Base-by-base conservation (phyloP, 2,113 vertebrate species). In the Xenopus borealis region DNA sequence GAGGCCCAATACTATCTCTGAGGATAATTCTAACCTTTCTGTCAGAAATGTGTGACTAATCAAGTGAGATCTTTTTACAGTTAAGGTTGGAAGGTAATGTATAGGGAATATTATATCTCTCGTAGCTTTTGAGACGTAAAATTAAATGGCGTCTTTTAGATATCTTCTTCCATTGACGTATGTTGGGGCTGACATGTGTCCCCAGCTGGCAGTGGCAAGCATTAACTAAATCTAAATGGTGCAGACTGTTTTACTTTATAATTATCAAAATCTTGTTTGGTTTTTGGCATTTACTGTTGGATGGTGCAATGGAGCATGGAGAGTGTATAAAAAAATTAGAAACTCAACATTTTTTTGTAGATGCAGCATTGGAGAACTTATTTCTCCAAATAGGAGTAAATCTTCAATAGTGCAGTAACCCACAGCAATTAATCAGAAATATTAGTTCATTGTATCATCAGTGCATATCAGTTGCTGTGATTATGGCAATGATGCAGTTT, bases 41-140 rank as follows among this genome's bases (percentile, higher is more conserved):
- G 66, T n/a, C 17, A 61, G 73, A 69, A 69, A 69, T 55, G 73
- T 45, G 65, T 63, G 50, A 76, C 73, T 27, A 76, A 76, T 64
- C 59, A 18, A 40, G 66, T 11, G 19, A 55, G 66, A 69, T 76
- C 73, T 18, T 2, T 64, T 76, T 76, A 69, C 73, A 76, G 27
- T 45, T 14, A 50, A 69, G 72, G 72, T 44, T 53, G 72, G 72
- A 75, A 75, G 72, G 72, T 75, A 68, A 68, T 68, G 50, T 58
- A 50, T 14, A 52, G 57, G 73, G 65, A 69, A 75, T 66, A 52
- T 76, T 76, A 76, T 69, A 76, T 69, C 66, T 68, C 30, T 69
- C 58, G 27, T 62, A 53, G 66, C 27, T 62, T 33, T 55, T 19
- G 64, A 55, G 66, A 75, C 66, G 55, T 75, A 76, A 69, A 76